Base-by-base conservation (phyloP, 2,888 invertebrate species). In the Octonoba sinensis region DNA sequence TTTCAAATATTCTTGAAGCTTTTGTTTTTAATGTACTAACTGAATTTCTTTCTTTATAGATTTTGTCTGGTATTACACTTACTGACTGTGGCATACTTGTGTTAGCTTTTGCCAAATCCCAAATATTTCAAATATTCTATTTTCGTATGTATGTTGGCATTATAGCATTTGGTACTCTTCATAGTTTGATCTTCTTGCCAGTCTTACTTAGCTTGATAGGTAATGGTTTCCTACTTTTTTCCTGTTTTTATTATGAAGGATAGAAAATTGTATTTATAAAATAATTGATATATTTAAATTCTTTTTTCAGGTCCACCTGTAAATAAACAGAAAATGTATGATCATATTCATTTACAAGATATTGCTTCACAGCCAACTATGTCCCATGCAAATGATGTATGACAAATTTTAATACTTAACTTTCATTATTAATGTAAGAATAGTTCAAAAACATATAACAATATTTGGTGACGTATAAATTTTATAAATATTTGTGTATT, bases 101-200 rank as follows among this genome's bases (percentile, higher is more conserved):
- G 71, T 91, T 99, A 85, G 97, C 95, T 22, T 98, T 98, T 88
- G 97, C 99, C 44, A 97, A 97, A 89, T 97, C 97, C 79, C 97
- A 98, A 91, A 96, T 99, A 85, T 99, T 99, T 91, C 93, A 95
- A 89, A 89, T 91, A 46, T 97, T 96, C 90, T 97, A 97, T 91
- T 97, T 97, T 91, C 92, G 96, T 85, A 97, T 98, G 96, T 99
- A 99, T 90, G 91, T 99, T 87, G 97, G 97, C 78, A 99, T 99
- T 86, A 99, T 99, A 72, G 87, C 99, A 83, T 94, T 96, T 88
- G 99, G 99, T 72, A 99, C 99, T 12, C 93, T 96, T 8, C 99
- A 99, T 89, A 99, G 99, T 22, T 93, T 99, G 83, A 93, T 99
- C 87, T 98, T 99, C 91, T 91, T 99, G 86, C 99, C 99, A 12